Evolutionary conservation across 1,140 invertebrate genomes (phyloP), one percentile per base, ranked within the genome.

Genomic region (Cardiocondyla obscurior): DNA sequence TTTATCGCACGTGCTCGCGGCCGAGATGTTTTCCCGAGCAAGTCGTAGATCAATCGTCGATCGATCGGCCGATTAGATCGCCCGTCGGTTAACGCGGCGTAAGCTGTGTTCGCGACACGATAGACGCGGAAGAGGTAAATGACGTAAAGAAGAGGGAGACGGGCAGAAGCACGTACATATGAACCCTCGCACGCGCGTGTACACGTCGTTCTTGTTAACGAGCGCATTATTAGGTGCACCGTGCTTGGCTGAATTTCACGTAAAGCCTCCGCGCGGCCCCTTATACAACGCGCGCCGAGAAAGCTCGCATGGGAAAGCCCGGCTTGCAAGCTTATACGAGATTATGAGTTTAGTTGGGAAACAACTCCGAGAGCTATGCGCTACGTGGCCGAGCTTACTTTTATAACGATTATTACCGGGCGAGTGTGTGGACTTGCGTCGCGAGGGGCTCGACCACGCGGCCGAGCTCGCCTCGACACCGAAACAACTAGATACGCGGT

Each of bases 261-360:
- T 87, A 91, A 83, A 90, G 88, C 88, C 88, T 82, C 12, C 39
- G 33, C 77, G n/a, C 84, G 69, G 85, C 44, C 85, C 86, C 85
- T 89, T 85, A 79, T 85, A 85, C 84, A 76, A 82, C 62, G 58
- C 89, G 86, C 79, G 79, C 53, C 28, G 73, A 85, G 86, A 85
- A 90, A 84, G 85, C 89, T 90, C 90, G 90, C 91, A 93, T 94
- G 93, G 91, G 92, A 94, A 94, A 93, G 90, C 90, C 90, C 91
- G 90, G 90, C 89, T 91, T 94, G 92, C 91, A 89, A 91, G 92
- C 92, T 92, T 93, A 91, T 85, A 90, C 85, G 92, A 93, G 92
- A 94, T 94, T 94, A 93, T 90, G 92, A 94, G 91, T 93, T 93
- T 92, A 93, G 92, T 93, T 91, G 85, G 77, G 87, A 88, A 93